Conservation (phyloP, 2,888 invertebrate species). For the Erebia palarica region DNA sequence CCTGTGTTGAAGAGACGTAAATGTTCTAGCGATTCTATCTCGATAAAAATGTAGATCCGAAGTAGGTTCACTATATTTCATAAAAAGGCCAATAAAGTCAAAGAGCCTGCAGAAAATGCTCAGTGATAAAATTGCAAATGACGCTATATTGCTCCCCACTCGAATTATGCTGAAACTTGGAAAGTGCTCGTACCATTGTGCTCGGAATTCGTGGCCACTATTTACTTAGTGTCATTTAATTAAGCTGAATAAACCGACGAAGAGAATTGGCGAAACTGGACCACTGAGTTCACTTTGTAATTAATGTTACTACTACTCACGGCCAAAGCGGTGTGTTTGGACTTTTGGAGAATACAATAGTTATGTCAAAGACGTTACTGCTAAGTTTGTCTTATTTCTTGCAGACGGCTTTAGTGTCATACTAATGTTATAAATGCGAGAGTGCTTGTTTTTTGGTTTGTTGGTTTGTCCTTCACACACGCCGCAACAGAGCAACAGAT, state of each 20-base stretch:
- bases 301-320: conserved; percentile 32
- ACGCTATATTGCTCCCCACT: conserved; percentile 36
- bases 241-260: conserved; percentile 65
- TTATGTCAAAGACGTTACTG: not conserved
- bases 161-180: conserved; percentile 62
- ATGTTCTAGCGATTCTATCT: not conserved
- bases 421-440: too few species aligned
- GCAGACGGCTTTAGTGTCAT: too few species aligned
- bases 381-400: too few species aligned
- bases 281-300: conserved; percentile 34
- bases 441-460: too few species aligned
- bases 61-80: conserved; percentile 14
- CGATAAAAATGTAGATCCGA: not conserved
- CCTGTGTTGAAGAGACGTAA: not conserved
- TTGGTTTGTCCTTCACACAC: too few species aligned
- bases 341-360: not conserved
- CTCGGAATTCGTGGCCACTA: conserved; percentile 57
- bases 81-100: conserved; percentile 12
- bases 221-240: conserved; percentile 74
- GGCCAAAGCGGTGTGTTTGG: conserved; percentile 9
- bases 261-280: conserved; percentile 45
- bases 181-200: conserved; percentile 37
- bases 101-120: conserved; percentile 10
- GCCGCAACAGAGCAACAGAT: too few species aligned
- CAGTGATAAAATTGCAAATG: conserved; percentile 23